Conservation (phyloP, 2,797 vertebrate species). For the Tangara arthus region DNA sequence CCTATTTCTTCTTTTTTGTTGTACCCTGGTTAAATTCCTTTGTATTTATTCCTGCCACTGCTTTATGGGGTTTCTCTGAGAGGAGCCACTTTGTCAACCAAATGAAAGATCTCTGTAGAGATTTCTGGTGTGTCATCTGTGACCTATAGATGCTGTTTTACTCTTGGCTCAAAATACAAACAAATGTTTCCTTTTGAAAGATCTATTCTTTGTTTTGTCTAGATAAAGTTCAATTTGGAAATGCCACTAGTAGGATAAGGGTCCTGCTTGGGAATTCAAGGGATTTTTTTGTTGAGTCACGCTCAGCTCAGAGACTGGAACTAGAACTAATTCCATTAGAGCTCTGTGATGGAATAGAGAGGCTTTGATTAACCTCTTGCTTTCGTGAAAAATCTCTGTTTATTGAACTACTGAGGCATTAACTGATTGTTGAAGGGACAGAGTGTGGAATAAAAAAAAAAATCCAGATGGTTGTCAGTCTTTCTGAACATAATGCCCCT, state of each 20-base stretch:
- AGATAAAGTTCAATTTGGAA: constrained; percentile 23
- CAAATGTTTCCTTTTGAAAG: background rate
- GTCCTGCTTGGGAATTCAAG: constrained; percentile 14
- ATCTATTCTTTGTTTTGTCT: background rate
- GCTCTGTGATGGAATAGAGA: background rate
- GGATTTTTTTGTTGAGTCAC: constrained; percentile 2
- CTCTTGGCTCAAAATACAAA: background rate
- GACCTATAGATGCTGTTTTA: constrained; percentile 20
- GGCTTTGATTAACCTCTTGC: background rate
- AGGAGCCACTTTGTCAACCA: constrained; percentile 7
- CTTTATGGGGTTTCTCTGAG: constrained; percentile 21
- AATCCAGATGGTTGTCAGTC: background rate
- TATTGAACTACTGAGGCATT: background rate
- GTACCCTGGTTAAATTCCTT: background rate
- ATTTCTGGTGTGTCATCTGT: constrained; percentile 37
- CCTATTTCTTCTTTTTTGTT: constrained; percentile 2
- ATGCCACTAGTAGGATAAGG: background rate
- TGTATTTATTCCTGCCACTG: constrained; percentile 35
- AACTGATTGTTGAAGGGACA: background rate
- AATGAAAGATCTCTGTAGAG: constrained; percentile 45
- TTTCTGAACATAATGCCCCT: background rate
- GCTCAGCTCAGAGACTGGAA: background rate
- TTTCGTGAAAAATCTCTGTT: background rate
- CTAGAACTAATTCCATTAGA: constrained; percentile 23
- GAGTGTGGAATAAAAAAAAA: background rate